Evolutionary conservation across 2,797 vertebrate genomes (phyloP), one percentile per base, ranked within the genome.

Genomic region (Sebastes alutus): DNA sequence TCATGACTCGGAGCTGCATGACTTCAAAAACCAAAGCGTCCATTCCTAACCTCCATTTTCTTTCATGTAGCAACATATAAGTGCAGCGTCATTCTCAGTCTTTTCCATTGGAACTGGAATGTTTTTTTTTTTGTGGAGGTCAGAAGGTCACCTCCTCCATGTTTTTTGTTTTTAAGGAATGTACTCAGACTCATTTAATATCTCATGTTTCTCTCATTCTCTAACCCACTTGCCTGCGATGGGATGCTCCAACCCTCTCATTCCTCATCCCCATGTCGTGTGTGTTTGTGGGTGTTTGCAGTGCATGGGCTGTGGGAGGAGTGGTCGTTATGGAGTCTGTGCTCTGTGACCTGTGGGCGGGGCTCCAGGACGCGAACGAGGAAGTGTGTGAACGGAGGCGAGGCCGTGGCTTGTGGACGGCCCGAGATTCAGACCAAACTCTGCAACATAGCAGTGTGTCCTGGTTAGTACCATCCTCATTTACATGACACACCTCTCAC

Each of bases 271-370:
- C 87, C 90, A 88, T 92, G 90, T 93, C 75, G 87, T 89, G 96
- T 96, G 95, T 96, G 94, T 97, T 97, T 77, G 87, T 89, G 96
- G 96, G 95, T 96, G 94, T 97, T 97, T 96, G 93, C 97, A 99
- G 97, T 96, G 95, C 96, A 96, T 95, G 96, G 96, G 93, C 95
- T 93, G 89, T 98, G 97, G 97, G 96, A 98, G 94, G 96, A 97
- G 92, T 98, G 97, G 97, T 97, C 97, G 74, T 96, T 96, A 79
- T 98, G 98, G 98, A 99, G 97, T 95, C 96, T 98, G 94, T 99
- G 97, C 96, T 98, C 97, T 60, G 97, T 96, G 95, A 97, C 97
- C 91, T 99, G 98, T 91, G 97, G 98, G 94, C 94, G 96, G 93
- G 98, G 98, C 94, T 96, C 96, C 92, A 96, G 97, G 95, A 98